Conservation (phyloP, 2,797 vertebrate species). For the Fistularia commersonii region DNA sequence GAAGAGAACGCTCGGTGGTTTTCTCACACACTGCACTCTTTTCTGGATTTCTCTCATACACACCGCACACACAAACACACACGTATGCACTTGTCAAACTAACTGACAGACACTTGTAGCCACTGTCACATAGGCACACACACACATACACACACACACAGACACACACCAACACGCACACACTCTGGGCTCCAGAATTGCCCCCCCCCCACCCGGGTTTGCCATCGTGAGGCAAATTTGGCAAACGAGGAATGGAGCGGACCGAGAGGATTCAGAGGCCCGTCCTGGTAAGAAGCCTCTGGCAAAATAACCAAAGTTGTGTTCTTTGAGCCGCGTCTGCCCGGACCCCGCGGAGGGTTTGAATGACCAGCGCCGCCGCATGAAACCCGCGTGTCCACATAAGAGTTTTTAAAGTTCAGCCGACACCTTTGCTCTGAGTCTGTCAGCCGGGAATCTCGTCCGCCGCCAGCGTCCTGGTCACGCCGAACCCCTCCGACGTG, state of each 20-base stretch:
- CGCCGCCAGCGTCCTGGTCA: conserved; percentile 9
- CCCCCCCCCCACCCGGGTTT: conserved; percentile 47
- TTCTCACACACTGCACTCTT: conserved; percentile 49
- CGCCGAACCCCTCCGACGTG: conserved; percentile 11
- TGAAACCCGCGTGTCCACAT: conserved; percentile 3
- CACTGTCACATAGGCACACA: conserved; percentile 29
- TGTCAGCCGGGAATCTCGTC: conserved; percentile 6
- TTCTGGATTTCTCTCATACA: conserved; percentile 43
- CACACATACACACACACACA: conserved; percentile 33
- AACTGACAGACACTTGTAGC: conserved; percentile 38
- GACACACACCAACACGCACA: conserved; percentile 27
- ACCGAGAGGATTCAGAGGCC: conserved; percentile 76
- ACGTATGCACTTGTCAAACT: conserved; percentile 47
- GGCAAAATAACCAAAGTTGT: conserved; percentile 13
- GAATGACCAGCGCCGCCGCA: no score
- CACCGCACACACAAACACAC: conserved; percentile 24
- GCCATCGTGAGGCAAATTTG: conserved; percentile 70
- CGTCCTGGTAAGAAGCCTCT: conserved; percentile 73
- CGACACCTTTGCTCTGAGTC: conserved; percentile 3
- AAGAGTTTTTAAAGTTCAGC: conserved; percentile 21
- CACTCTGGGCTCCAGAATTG: conserved; percentile 59
- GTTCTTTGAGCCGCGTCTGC: conserved; percentile 12
- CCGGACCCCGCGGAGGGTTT: neutral
- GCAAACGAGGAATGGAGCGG: conserved; percentile 75
- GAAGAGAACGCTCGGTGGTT: conserved; percentile 59